These are phyloP conservation scores for Cyprinella venusta DNA, from an alignment of 2,797 vertebrate genomes.

Conservation along the genomic window DNA sequence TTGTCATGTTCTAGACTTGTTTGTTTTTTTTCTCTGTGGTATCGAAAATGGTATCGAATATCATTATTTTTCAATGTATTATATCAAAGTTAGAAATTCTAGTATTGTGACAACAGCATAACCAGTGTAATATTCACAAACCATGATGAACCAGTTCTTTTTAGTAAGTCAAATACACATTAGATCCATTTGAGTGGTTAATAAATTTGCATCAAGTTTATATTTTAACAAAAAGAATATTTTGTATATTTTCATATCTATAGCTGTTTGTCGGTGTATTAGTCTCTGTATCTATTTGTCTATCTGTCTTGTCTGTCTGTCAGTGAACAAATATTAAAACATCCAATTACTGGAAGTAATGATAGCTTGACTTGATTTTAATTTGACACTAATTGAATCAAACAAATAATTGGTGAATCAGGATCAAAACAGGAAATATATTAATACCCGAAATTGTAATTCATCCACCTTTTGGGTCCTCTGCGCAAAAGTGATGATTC, in stretches of 20 bases:
- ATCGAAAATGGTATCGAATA: no score
- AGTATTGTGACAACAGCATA: not conserved
- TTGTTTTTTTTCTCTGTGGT: no score
- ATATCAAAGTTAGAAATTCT: no score
- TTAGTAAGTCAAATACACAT: not conserved
- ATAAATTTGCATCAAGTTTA: not conserved
- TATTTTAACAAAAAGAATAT: not conserved
- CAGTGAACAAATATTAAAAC: not conserved
- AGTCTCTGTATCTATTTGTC: not conserved
- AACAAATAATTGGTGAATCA: not conserved
- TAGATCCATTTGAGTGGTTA: no score
- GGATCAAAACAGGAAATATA: constrained; percentile 1
- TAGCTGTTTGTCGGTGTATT: not conserved
- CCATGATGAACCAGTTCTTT: not conserved
- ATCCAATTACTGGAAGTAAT: not conserved
- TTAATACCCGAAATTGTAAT: constrained; percentile 1
- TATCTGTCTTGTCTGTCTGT: not conserved
- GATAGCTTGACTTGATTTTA: not conserved
- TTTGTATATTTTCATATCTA: not conserved
- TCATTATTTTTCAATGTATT: no score
- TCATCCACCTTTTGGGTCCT: not conserved
- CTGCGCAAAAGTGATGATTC: not conserved
- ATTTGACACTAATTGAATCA: not conserved
- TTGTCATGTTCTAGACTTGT: no score
- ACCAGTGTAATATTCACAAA: not conserved